Percentiles rank a stretch among this genome's conserved stretches.
phyloP scores from a whole-genome alignment of 1,140 invertebrate genomes.

The Drosophila nebulosa region DNA sequence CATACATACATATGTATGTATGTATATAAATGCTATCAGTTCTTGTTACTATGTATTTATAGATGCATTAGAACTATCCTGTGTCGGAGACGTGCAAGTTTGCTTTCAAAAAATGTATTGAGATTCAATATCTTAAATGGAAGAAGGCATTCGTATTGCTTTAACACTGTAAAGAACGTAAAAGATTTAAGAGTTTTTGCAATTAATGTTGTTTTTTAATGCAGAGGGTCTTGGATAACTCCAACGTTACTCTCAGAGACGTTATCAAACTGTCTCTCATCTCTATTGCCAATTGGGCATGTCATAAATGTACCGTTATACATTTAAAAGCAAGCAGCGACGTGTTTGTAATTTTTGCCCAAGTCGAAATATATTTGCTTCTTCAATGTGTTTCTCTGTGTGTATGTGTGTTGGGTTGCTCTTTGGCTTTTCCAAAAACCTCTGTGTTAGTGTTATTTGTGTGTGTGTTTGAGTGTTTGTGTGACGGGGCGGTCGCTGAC shows the following conservation, averaged over 20 bases:
- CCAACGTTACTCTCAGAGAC: too few species aligned
- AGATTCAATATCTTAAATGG: too few species aligned
- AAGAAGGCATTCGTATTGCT: too few species aligned
- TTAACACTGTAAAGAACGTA: background rate
- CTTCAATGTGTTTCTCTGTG: constrained; percentile 32
- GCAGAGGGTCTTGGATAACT: too few species aligned
- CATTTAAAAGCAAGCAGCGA: constrained; percentile 58
- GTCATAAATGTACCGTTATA: constrained; percentile 71
- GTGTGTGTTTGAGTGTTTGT: constrained; percentile 25
- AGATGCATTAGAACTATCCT: too few species aligned
- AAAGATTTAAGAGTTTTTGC: too few species aligned
- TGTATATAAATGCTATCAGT: too few species aligned
- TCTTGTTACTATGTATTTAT: too few species aligned
- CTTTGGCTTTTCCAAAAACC: constrained; percentile 42
- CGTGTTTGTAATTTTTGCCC: constrained; percentile 57
- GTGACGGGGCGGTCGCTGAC: constrained; percentile 24
- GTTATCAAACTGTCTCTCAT: constrained; percentile 6
- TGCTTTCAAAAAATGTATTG: too few species aligned
- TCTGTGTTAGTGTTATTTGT: background rate
- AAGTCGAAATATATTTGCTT: constrained; percentile 1
- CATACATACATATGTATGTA: too few species aligned
- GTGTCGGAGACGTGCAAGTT: too few species aligned
- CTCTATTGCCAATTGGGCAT: constrained; percentile 47
- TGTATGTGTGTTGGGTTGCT: constrained; percentile 12
- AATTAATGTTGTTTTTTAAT: too few species aligned